phyloP scores from a whole-genome alignment of 2,113 vertebrate genomes.

The Mastomys coucha region DNA sequence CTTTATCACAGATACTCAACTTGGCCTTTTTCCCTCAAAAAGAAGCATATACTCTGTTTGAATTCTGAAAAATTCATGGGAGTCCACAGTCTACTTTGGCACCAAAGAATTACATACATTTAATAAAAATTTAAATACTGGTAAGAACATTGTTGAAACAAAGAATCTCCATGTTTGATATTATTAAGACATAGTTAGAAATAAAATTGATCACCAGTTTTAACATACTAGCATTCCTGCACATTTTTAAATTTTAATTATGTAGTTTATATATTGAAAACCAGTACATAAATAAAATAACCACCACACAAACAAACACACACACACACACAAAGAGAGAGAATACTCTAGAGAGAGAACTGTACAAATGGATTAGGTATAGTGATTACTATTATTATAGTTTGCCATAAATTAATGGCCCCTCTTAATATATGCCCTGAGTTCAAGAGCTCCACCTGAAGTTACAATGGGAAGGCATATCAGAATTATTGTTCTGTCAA shows the following conservation, averaged over 20 bases:
- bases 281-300: background rate
- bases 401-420: background rate
- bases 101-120: background rate
- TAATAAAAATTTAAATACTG: slow-evolving; percentile 21
- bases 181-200: background rate
- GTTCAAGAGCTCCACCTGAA: background rate
- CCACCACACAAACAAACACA: too few species aligned
- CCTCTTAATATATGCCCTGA: background rate
- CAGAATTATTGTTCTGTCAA: background rate
- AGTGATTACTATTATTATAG: background rate
- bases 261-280: background rate
- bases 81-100: background rate
- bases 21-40: background rate
- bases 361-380: background rate
- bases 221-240: background rate
- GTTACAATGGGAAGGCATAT: background rate
- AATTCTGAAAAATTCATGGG: background rate
- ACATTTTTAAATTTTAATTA: background rate
- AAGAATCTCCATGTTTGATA: background rate
- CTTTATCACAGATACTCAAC: background rate
- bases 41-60: background rate
- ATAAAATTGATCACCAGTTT: background rate
- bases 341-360: background rate
- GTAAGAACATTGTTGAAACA: slow-evolving; percentile 6
- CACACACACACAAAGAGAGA: background rate